These are phyloP conservation scores for Canis aureus DNA, from an alignment of 2,113 vertebrate genomes.

Conservation along the genomic window DNA sequence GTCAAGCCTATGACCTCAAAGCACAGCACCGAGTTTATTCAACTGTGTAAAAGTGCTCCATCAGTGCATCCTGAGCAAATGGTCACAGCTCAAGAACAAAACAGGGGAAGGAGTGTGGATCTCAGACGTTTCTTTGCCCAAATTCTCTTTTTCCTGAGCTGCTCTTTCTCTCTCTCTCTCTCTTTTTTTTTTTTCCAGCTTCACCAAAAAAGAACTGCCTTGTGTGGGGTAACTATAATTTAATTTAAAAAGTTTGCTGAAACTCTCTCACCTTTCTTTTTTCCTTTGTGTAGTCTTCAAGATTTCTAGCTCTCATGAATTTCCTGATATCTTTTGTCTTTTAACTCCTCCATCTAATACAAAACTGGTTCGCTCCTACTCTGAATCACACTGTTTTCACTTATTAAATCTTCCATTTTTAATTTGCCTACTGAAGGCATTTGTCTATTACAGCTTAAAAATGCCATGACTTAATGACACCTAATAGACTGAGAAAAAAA, in stretches of 20 bases:
- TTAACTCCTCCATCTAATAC: slow-evolving; percentile 50
- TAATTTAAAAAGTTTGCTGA: slow-evolving; percentile 73
- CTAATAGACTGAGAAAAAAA: slow-evolving; percentile 58
- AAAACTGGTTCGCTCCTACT: background rate
- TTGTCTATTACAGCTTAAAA: slow-evolving; percentile 66
- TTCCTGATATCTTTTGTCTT: slow-evolving; percentile 27
- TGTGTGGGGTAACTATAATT: background rate
- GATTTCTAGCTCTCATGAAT: slow-evolving; percentile 45
- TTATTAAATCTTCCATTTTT: slow-evolving; percentile 70
- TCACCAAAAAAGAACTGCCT: slow-evolving; percentile 47
- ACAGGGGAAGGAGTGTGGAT: fast-evolving
- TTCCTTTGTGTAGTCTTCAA: slow-evolving; percentile 56
- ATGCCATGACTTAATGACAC: slow-evolving; percentile 19
- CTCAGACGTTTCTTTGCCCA: background rate
- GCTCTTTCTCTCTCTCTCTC: too few species aligned
- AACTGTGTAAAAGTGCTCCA: background rate
- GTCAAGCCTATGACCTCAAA: background rate
- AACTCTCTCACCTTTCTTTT: slow-evolving; percentile 61
- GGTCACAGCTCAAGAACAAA: background rate
- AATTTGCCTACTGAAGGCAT: slow-evolving; percentile 64
- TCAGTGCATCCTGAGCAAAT: background rate
- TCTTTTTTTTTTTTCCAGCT: background rate
- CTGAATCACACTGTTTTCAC: slow-evolving; percentile 51
- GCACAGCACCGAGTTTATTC: background rate
- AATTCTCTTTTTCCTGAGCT: background rate